These are phyloP conservation scores for Gastrophryne carolinensis DNA, from an alignment of 2,797 vertebrate genomes.

Conservation along the genomic window DNA sequence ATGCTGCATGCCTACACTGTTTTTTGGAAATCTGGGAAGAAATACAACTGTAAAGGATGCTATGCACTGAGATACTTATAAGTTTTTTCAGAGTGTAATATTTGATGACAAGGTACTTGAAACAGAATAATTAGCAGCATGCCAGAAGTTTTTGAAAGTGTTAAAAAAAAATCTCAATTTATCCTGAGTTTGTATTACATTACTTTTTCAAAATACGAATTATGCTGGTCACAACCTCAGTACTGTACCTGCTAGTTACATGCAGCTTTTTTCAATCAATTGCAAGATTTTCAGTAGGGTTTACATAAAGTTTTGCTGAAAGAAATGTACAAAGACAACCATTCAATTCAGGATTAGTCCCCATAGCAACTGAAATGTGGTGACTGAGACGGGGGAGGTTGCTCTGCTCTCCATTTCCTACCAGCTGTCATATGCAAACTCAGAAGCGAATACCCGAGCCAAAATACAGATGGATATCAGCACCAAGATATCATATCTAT, in stretches of 20 bases:
- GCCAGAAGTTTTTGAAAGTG: slow-evolving; percentile 48
- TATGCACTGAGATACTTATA: too few species aligned
- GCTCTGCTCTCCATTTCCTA: slow-evolving; percentile 71
- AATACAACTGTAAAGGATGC: too few species aligned
- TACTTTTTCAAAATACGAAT: slow-evolving; percentile 55
- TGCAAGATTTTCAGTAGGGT: slow-evolving; percentile 69
- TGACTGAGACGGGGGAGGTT: slow-evolving; percentile 69
- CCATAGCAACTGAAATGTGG: slow-evolving; percentile 71
- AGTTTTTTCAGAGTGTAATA: neutral
- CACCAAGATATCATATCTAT: slow-evolving; percentile 76
- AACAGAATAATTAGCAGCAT: slow-evolving; percentile 44
- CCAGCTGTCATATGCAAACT: slow-evolving; percentile 76
- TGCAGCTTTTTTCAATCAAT: slow-evolving; percentile 58
- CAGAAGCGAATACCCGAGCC: slow-evolving; percentile 66
- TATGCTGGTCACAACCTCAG: slow-evolving; percentile 56
- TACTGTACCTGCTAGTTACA: slow-evolving; percentile 60
- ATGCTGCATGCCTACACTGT: too few species aligned
- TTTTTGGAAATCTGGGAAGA: too few species aligned
- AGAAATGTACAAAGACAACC: slow-evolving; percentile 74
- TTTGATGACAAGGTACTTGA: too few species aligned
- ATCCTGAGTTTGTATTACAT: slow-evolving; percentile 53
- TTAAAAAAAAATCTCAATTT: slow-evolving; percentile 51
- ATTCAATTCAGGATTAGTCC: slow-evolving; percentile 76
- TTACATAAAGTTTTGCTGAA: slow-evolving; percentile 74
- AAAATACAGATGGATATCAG: slow-evolving; percentile 72